Evolutionary conservation across 2,888 invertebrate species (phyloP), one percentile per base, ranked within the genome.

Genomic region (Eristalis arbustorum): DNA sequence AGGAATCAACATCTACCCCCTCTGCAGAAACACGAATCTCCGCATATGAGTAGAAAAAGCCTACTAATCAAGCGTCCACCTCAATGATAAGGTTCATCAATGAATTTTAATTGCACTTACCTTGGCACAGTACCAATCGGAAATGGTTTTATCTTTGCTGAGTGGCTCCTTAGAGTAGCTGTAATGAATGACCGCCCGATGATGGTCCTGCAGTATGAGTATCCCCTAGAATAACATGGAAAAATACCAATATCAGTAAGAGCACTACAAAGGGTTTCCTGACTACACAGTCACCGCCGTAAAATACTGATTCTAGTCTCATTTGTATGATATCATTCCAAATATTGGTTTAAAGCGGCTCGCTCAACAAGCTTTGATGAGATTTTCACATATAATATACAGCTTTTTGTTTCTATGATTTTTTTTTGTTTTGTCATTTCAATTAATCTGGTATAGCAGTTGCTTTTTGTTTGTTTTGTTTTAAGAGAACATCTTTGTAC

Each of bases 141-240:
- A 90, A 10, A 88, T 40, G 56, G 89, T 87, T 71, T 89, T 89
- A 90, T 94, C 94, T 83, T 94, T 93, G 91, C 94, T 94, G 82
- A 93, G 93, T 37, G 88, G 85, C 89, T 95, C 95, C 91, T 95
- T 95, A 13, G 95, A 95, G 91, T 96, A 95, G 91, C 96, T 96
- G 93, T 96, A 96, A 91, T 96, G 96, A 94, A 96, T 94, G 37
- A 95, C 94, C 83, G 96, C 96, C 84, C 96, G 94, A 90, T 95
- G 95, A 71, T 96, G 95, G 91, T 96, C 96, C 92, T 95, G 95
- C 79, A 96, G 93, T 94, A 95, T 94, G 89, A 96, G 93, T 77
- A 95, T 94, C 84, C 96, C 96, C 95, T 96, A 94, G 90, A 94
- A 94, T 93, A 93, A 77, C 1, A 84, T 88, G 88, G 89, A 89